phyloP scores from a whole-genome alignment of 2,113 vertebrate genomes.

The Stercorarius parasiticus region DNA sequence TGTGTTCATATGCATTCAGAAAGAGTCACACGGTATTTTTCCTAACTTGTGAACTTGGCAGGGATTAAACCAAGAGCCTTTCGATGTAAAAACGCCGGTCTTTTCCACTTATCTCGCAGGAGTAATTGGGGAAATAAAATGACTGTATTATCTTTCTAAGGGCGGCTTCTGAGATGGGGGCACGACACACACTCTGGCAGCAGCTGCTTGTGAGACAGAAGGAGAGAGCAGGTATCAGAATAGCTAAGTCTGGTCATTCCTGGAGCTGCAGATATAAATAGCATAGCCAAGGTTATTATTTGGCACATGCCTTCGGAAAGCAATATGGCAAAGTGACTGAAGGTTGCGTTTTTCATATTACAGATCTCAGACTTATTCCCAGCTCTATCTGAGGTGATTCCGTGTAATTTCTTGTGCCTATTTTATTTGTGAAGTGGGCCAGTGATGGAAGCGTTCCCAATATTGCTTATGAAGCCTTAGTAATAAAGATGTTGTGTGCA shows the following conservation, averaged over 20 bases:
- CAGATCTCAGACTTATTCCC: not conserved
- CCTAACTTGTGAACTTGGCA: not conserved
- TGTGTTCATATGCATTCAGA: not conserved
- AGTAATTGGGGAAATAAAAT: not conserved
- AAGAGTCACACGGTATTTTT: not conserved
- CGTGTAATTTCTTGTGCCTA: not conserved
- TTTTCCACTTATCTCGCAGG: not conserved
- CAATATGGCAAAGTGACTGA: not conserved
- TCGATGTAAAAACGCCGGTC: not conserved
- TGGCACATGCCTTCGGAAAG: not conserved
- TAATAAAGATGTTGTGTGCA: not conserved
- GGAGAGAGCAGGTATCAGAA: not conserved
- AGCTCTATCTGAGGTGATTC: not conserved
- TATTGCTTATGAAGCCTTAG: not conserved
- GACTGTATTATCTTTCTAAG: not conserved
- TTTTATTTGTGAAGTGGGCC: not conserved
- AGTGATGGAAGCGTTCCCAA: not conserved
- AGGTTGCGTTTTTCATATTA: not conserved
- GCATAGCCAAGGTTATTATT: not conserved
- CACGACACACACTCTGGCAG: not conserved
- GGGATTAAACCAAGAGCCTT: not conserved
- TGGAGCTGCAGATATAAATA: not conserved
- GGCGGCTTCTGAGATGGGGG: not conserved
- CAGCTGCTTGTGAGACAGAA: not conserved
- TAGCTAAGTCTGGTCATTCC: not conserved